Conservation (phyloP, 2,113 vertebrate genomes). For the Capra hircus region DNA sequence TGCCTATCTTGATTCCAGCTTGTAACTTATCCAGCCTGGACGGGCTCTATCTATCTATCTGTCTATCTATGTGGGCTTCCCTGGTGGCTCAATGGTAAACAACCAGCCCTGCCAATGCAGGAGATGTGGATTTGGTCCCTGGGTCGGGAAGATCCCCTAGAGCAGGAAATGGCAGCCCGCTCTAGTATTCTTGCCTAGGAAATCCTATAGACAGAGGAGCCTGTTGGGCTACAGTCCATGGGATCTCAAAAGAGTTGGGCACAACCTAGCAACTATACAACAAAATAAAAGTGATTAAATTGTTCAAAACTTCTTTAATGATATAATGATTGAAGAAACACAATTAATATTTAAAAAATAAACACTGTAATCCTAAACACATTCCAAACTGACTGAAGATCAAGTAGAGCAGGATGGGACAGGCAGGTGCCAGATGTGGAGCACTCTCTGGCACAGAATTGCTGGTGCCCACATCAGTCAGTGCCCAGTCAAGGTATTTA, state of each 20-base stretch:
- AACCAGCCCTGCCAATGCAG: neutral
- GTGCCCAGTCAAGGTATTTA: constrained; percentile 80
- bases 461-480: constrained; percentile 78
- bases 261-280: neutral
- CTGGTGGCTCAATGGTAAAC: neutral
- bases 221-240: neutral
- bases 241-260: neutral
- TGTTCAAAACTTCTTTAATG: constrained; percentile 89
- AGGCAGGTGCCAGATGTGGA: constrained; percentile 72
- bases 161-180: neutral
- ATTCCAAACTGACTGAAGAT: constrained; percentile 82
- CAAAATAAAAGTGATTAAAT: constrained; percentile 42
- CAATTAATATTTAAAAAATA: constrained; percentile 85
- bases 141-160: neutral
- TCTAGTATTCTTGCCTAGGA: neutral
- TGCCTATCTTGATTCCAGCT: neutral
- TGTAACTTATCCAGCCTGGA: neutral
- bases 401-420: constrained; percentile 72
- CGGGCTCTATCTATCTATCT: neutral
- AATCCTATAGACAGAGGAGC: neutral
- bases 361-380: constrained; percentile 80
- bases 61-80: neutral
- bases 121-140: neutral
- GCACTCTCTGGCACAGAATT: constrained; percentile 71
- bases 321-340: constrained; percentile 91